Base-by-base conservation (phyloP, 1,140 invertebrate species). In the Calosoma granatense region DNA sequence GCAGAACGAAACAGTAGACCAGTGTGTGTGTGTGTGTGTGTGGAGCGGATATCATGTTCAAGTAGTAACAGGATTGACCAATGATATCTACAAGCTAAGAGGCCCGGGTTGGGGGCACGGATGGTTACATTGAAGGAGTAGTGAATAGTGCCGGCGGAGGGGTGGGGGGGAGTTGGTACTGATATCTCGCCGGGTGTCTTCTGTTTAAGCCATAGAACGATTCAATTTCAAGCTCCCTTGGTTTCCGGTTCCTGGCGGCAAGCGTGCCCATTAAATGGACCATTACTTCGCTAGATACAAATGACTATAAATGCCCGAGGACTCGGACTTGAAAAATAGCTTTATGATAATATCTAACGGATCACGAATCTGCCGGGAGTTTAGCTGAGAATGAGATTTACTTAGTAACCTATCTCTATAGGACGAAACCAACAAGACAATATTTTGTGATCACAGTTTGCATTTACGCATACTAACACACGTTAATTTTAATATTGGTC, bases 171-270 rank as follows among this genome's bases (percentile, higher is more conserved):
- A 36, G n/a, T 36, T 6, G 17, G 41, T 9, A 47, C 3, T 9
- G 41, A 47, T 47, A 47, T 47, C 41, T 9, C 41, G 41, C 17
- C 41, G 41, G 17, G 41, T 47, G 41, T 47, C 41, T 47, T 47
- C 41, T 47, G 41, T 47, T 47, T 47, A 47, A 47, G 41, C 41
- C 41, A 47, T 47, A 47, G 41, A 47, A 47, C 41, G 41, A 47
- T 47, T 47, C 41, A 47, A 47, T 47, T 47, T 47, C 41, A 47
- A 47, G 41, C 41, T 47, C 41, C 41, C 41, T 47, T 47, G 41
- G 41, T 47, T 47, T 47, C 41, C 41, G 41, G 41, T 47, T 47
- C 41, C 41, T 47, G 41, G 41, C 41, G 41, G 41, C 41, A 47
- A 47, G 41, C 41, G 15, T 47, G 41, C 41, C 41, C 41, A 47